Evolutionary conservation across 2,113 vertebrate species (phyloP).

Genomic region (Tinamus guttatus): DNA sequence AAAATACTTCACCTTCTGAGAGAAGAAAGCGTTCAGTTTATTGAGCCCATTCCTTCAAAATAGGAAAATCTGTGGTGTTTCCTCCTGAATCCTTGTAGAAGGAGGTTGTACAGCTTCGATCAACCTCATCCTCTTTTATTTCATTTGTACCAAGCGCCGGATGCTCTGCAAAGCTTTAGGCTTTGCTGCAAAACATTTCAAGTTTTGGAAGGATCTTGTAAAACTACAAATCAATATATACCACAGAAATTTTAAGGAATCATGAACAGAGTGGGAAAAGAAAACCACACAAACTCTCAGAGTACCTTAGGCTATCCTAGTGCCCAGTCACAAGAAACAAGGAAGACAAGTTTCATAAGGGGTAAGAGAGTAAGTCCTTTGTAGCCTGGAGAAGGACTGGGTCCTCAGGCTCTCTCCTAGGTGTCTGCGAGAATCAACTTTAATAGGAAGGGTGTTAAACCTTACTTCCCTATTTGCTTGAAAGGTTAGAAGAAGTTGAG

Average conservation of each 20-base stretch:
- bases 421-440: background rate
- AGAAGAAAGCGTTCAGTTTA: background rate
- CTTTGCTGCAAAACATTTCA: background rate
- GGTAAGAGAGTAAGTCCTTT: background rate
- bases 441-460: background rate
- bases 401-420: background rate
- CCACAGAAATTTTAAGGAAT: background rate
- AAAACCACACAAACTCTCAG: background rate
- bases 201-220: background rate
- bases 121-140: background rate
- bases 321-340: background rate
- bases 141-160: background rate
- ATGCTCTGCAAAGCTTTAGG: background rate
- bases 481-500: background rate
- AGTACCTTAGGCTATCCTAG: accelerated
- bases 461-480: background rate
- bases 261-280: background rate
- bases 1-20: background rate
- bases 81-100: background rate
- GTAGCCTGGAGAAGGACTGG: too few relatives aligned
- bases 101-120: background rate
- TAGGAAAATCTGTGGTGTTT: background rate
- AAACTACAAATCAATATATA: background rate
- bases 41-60: background rate
- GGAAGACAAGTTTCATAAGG: background rate